Percentiles rank a stretch among this genome's conserved stretches.
Evolutionary conservation across 2,888 invertebrate genomes (phyloP).

Genomic region (Ophion obscuratus): DNA sequence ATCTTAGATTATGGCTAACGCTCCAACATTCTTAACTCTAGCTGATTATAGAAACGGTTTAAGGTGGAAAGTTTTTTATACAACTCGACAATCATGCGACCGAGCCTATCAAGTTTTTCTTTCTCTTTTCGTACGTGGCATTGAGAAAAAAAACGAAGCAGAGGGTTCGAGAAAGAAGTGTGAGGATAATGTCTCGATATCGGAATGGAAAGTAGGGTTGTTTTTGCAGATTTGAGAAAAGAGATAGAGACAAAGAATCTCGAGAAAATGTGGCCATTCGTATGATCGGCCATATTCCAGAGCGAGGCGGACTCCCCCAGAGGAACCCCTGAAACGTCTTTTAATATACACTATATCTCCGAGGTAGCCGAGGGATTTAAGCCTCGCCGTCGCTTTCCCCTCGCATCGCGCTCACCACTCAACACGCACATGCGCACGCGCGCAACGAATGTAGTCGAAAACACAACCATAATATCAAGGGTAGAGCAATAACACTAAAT

Average conservation of each 20-base stretch:
- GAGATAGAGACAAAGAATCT: slow-evolving; percentile 35
- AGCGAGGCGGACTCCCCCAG: slow-evolving; percentile 70
- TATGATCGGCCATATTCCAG: slow-evolving; percentile 81
- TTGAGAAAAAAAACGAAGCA: slow-evolving; percentile 7
- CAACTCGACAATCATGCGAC: background rate
- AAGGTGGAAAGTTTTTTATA: too few species aligned
- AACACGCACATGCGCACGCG: slow-evolving; percentile 8
- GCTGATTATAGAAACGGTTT: too few species aligned
- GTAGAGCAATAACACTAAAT: slow-evolving; percentile 61
- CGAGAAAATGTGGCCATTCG: slow-evolving; percentile 83
- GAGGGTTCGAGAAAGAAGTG: background rate
- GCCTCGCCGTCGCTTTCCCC: slow-evolving; percentile 60
- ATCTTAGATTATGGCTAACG: too few species aligned
- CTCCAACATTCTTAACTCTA: background rate
- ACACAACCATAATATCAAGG: slow-evolving; percentile 33
- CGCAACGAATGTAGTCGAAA: background rate
- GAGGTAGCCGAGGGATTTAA: slow-evolving; percentile 77
- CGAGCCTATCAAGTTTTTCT: background rate
- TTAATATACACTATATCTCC: slow-evolving; percentile 84
- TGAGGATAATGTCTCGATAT: slow-evolving; percentile 32
- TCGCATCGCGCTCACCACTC: slow-evolving; percentile 21
- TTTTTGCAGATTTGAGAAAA: slow-evolving; percentile 75
- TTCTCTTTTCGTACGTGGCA: background rate
- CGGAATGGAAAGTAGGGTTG: slow-evolving; percentile 74
- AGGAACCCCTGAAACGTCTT: slow-evolving; percentile 81